Evolutionary conservation across 1,140 invertebrate genomes (phyloP).

Genomic region (Neocloeon triangulifer): DNA sequence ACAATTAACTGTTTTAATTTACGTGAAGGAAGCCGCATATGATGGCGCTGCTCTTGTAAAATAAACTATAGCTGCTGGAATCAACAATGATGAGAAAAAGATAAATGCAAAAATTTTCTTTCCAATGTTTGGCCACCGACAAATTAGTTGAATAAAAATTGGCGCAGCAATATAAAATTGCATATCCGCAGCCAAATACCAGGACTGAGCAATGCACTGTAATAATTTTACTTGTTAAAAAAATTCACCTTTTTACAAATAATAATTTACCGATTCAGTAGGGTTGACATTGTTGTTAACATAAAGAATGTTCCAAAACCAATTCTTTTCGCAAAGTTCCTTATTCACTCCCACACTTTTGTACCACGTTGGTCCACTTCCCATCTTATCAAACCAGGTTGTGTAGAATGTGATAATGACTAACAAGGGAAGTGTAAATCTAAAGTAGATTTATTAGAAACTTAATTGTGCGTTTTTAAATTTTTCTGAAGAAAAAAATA

Average conservation of each 20-base stretch:
- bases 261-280: too few species aligned
- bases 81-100: not conserved
- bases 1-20: too few species aligned
- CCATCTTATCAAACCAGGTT: conserved; percentile 36
- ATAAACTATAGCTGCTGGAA: too few species aligned
- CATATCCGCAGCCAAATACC: conserved; percentile 29
- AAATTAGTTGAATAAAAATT: conserved; percentile 13
- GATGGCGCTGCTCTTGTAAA: too few species aligned
- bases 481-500: too few species aligned
- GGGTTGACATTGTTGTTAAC: conserved; percentile 72
- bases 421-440: conserved; percentile 43
- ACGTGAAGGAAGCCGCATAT: too few species aligned
- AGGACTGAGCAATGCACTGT: conserved; percentile 29
- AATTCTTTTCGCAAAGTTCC: conserved; percentile 38
- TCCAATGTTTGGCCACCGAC: not conserved
- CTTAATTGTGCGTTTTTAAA: too few species aligned
- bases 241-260: too few species aligned
- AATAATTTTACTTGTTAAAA: too few species aligned
- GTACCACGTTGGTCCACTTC: conserved; percentile 40
- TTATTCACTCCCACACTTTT: conserved; percentile 29
- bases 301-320: conserved; percentile 69
- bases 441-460: too few species aligned
- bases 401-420: conserved; percentile 42
- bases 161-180: conserved; percentile 24
- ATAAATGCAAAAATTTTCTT: not conserved